Evolutionary conservation across 2,113 vertebrate species (phyloP).

Genomic region (Serranochromis macrocephalus): DNA sequence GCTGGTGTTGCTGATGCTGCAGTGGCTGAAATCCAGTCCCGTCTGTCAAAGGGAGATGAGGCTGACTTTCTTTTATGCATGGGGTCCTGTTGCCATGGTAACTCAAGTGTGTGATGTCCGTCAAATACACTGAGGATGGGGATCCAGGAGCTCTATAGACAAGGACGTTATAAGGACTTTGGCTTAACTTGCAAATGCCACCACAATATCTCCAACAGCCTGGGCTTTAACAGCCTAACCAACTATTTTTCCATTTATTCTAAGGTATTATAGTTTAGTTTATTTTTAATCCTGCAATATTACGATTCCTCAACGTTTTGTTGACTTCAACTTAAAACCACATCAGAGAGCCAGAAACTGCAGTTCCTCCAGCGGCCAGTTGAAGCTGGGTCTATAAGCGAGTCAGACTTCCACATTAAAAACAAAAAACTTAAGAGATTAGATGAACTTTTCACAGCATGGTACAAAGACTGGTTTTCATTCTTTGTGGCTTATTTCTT

Average conservation of each 20-base stretch:
- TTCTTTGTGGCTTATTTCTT: neutral
- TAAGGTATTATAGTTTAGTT: neutral
- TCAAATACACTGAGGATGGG: neutral
- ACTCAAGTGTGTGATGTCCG: neutral
- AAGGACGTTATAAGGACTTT: neutral
- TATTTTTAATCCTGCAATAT: neutral
- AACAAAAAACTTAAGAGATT: neutral
- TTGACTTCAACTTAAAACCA: neutral
- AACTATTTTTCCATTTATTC: neutral
- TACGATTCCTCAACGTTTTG: neutral
- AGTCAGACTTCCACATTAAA: neutral
- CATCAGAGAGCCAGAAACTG: neutral
- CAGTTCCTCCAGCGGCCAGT: neutral
- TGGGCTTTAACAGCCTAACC: neutral
- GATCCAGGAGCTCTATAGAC: neutral
- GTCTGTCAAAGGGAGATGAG: neutral
- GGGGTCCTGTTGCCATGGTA: constrained; percentile 1
- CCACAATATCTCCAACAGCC: neutral
- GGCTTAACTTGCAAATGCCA: neutral
- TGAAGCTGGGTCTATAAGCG: neutral
- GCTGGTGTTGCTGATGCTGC: neutral
- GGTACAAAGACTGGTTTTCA: neutral
- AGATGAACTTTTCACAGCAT: neutral
- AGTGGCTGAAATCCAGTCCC: neutral
- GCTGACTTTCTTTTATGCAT: neutral